Percentiles rank a stretch among this genome's conserved stretches.
Conservation (phyloP, 2,113 vertebrate genomes). For the Hemibagrus wyckioides region DNA sequence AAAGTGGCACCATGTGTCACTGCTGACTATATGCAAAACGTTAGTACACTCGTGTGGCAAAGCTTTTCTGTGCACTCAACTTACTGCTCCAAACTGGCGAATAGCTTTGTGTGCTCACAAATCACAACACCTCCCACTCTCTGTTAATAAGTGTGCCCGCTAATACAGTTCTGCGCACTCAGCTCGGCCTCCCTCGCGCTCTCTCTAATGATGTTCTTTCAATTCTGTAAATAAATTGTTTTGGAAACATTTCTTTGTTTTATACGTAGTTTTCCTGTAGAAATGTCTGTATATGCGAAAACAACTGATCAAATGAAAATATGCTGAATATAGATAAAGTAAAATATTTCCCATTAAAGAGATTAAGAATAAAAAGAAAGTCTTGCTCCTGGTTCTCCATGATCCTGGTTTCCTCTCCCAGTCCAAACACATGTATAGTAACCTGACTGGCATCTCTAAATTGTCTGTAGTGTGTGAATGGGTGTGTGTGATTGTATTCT, state of each 20-base stretch:
- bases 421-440: too few species aligned
- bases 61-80: not conserved
- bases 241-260: not conserved
- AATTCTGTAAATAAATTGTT: not conserved
- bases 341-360: not conserved
- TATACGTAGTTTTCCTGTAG: not conserved
- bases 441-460: too few species aligned
- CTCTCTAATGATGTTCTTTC: not conserved
- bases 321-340: not conserved
- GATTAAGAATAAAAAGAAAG: too few species aligned
- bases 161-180: not conserved
- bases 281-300: not conserved
- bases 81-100: not conserved
- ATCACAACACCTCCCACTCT: constrained; percentile 12
- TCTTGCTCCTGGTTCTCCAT: too few species aligned
- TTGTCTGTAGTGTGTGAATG: too few species aligned
- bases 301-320: not conserved
- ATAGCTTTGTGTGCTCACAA: constrained; percentile 11
- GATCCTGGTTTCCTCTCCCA: too few species aligned
- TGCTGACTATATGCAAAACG: not conserved
- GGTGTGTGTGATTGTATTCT: too few species aligned
- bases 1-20: not conserved
- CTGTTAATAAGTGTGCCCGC: not conserved
- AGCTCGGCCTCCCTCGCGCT: not conserved
- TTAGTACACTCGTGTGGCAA: not conserved